Evolutionary conservation across 1,140 invertebrate genomes (phyloP), one percentile per base, ranked within the genome.

Genomic region (Plodia interpunctella): DNA sequence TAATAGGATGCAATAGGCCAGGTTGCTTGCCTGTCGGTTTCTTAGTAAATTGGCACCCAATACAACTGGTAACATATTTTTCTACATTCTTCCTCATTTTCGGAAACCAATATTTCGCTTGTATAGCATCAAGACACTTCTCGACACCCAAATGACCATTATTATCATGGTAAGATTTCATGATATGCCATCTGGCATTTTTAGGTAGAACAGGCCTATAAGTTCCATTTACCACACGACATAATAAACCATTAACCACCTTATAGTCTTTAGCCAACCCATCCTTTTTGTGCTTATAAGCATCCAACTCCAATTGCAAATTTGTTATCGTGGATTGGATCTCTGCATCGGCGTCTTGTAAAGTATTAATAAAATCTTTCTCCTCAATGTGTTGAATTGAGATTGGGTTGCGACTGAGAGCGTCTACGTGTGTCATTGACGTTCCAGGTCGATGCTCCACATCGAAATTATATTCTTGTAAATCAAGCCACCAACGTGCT

Each of bases 401-500:
- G 2, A 49, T 6, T 0, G 55, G 35, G 11, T 25, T 30, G 0
- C 56, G n/a, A 17, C 56, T 57, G 8, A 57, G 21, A 5, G 32
- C 32, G 15, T 57, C 56, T 28, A 18, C 56, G 17, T 57, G 77
- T 35, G 11, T 54, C 60, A 68, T 62, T 6, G 28, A 25, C 11
- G 49, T 49, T 18, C 67, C 70, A 2, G 69, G 60, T 35, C 80
- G 58, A 63, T 87, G 80, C 18, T 78, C 74, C 10, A 83, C 68
- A 8, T 55, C 17, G 57, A 82, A 71, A 50, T 80, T 63, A 64
- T 63, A 83, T 20, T 80, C 76, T 58, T 77, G 74, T 17, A 83
- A 49, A 2, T 66, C 51, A 10, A 87, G 59, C 68, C 74, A 79
- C 86, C 87, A 90, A 0, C 78, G 25, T 10, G 76, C 78, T 38